Evolutionary conservation across 2,113 vertebrate genomes (phyloP).

Genomic region (Tinamus guttatus): DNA sequence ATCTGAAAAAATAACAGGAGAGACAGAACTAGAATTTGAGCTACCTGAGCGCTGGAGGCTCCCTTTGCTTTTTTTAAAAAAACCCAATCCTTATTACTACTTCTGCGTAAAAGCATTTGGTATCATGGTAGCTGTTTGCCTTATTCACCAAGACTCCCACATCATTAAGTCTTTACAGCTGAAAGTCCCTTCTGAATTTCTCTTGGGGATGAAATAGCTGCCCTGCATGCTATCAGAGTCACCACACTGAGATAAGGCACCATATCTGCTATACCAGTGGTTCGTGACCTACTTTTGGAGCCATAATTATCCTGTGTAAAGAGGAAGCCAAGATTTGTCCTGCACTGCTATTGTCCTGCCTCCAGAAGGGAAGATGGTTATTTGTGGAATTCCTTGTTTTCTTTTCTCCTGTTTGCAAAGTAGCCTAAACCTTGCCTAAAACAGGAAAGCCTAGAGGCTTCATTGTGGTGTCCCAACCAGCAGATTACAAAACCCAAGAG

Average conservation of each 20-base stretch:
- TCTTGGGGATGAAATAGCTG: not conserved
- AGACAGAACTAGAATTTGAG: not conserved
- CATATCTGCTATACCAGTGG: not conserved
- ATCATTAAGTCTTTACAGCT: not conserved
- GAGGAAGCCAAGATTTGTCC: not conserved
- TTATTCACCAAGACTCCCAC: not conserved
- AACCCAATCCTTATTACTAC: not conserved
- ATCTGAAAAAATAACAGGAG: not conserved
- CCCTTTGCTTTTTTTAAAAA: not conserved
- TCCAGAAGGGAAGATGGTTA: not conserved
- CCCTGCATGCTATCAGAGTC: not conserved
- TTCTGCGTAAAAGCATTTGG: not conserved
- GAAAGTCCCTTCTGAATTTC: not conserved
- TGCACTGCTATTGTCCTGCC: accelerated
- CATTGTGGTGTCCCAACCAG: not conserved
- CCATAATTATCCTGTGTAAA: not conserved
- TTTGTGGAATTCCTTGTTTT: not conserved
- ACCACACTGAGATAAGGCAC: not conserved
- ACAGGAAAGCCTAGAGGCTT: not conserved
- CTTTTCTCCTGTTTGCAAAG: not conserved
- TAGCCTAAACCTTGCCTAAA: not conserved
- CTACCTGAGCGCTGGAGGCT: not conserved
- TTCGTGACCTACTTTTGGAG: not conserved
- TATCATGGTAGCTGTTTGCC: not conserved
- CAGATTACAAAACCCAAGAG: not conserved